Evolutionary conservation across 1,140 invertebrate species (phyloP).

Genomic region (Coenobita brevimanus): DNA sequence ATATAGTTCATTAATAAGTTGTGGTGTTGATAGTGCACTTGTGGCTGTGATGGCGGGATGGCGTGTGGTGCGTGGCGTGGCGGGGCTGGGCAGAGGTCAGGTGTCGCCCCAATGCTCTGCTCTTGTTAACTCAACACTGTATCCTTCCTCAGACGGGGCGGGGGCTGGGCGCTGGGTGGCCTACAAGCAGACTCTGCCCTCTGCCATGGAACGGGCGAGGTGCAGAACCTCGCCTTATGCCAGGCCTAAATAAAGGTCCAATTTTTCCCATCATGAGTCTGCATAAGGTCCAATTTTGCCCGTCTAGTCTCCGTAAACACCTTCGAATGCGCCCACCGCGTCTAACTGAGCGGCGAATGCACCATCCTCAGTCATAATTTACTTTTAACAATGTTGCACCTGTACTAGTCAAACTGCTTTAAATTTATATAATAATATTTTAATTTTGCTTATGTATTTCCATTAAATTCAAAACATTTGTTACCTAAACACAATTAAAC

Average conservation of each 20-base stretch:
- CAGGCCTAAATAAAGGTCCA: conserved; percentile 57
- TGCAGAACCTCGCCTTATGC: conserved; percentile 62
- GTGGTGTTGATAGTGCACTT: too few species aligned
- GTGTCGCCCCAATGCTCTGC: conserved; percentile 13
- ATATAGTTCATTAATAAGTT: too few species aligned
- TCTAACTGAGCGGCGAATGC: conserved; percentile 48
- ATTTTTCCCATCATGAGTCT: conserved; percentile 33
- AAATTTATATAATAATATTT: conserved; percentile 34
- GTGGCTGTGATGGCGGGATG: too few species aligned
- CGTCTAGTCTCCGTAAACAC: conserved; percentile 45
- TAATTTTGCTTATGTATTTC: conserved; percentile 42
- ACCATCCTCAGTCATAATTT: conserved; percentile 44
- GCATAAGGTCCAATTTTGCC: conserved; percentile 63
- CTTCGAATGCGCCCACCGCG: conserved; percentile 37
- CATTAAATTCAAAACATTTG: conserved; percentile 29
- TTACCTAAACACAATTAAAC: not conserved
- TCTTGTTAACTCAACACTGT: conserved; percentile 56
- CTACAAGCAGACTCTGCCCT: conserved; percentile 62
- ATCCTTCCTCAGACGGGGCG: conserved; percentile 61
- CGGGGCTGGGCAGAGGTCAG: not conserved
- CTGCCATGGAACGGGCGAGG: conserved; percentile 55
- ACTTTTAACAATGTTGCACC: conserved; percentile 17
- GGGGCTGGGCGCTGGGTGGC: conserved; percentile 56
- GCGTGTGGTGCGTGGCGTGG: too few species aligned
- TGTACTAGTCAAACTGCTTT: conserved; percentile 47